Evolutionary conservation across 2,888 invertebrate species (phyloP), one percentile per base, ranked within the genome.

Genomic region (Meiosimyza platycephala): DNA sequence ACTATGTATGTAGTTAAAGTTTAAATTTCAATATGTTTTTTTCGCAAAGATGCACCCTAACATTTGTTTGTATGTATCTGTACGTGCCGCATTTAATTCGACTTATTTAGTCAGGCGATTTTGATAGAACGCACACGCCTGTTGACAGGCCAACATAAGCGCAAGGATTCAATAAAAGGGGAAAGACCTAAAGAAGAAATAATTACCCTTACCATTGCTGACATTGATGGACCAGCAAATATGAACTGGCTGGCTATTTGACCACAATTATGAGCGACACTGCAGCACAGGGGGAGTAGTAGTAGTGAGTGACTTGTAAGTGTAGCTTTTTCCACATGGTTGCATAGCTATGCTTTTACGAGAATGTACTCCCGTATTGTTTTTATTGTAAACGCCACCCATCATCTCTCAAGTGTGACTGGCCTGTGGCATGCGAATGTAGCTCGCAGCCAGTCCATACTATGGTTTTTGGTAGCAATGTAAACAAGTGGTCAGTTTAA

Each of bases 151-250:
- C 65, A 52, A 55, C 62, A 62, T 40, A 6, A 6, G 40, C 5
- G 2, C 4, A 40, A 6, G 40, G 40, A 40, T 40, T 40, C 40
- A 40, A 40, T 4, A 16, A 59, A 48, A 15, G 63, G 64, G 74
- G 71, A 72, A 71, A 67, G 62, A 74, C 78, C 76, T 77, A 78
- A 79, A 69, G 72, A 71, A 67, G 62, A 75, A 79, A 76, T 78
- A 79, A 79, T 79, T 79, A 78, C 77, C 78, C 78, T 71, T 75
- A 73, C 77, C 73, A 74, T 50, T 63, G 63, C 57, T 50, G 50
- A 51, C 63, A 63, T 55, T 68, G 67, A 60, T 68, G 68, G 64
- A 72, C 68, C 72, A 68, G 68, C 72, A 66, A 72, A 68, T 57
- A 48, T 59, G 59, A 68, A 40, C 40, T 40, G 48, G 22, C 50